Evolutionary conservation across 2,888 invertebrate species (phyloP).

Genomic region (Sthenelais limicola): DNA sequence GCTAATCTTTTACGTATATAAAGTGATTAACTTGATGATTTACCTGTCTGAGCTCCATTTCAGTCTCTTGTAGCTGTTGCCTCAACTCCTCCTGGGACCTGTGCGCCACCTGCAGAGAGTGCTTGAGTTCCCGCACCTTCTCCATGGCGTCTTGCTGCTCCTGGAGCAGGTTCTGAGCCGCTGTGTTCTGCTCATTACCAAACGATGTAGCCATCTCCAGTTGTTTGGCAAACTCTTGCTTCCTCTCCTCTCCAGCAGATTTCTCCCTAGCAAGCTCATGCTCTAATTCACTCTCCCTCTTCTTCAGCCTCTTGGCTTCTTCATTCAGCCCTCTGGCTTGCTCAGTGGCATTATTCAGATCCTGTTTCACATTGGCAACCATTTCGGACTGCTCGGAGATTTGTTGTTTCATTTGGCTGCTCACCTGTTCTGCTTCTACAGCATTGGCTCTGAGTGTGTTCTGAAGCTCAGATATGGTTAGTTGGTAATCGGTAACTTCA

Average conservation of each 20-base stretch:
- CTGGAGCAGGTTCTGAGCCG: neutral
- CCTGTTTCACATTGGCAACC: too few species aligned
- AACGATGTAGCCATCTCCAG: constrained; percentile 18
- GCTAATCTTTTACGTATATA: too few species aligned
- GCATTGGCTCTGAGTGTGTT: too few species aligned
- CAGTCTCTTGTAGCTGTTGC: constrained; percentile 13
- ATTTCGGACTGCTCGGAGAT: too few species aligned
- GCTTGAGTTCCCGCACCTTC: neutral
- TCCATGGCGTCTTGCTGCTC: neutral
- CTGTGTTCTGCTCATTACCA: constrained; percentile 2
- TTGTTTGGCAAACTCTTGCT: constrained; percentile 3
- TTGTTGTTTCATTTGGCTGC: too few species aligned
- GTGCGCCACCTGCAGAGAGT: neutral
- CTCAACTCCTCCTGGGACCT: neutral
- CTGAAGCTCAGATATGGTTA: too few species aligned
- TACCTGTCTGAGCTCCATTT: neutral
- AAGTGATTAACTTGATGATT: too few species aligned
- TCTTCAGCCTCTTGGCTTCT: neutral
- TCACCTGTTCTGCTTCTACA: too few species aligned
- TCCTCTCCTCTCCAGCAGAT: neutral
- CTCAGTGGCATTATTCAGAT: too few species aligned
- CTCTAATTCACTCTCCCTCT: neutral
- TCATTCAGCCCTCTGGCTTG: neutral
- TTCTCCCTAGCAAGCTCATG: neutral
- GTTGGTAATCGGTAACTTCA: too few species aligned